Evolutionary conservation across 2,113 vertebrate species (phyloP).

Genomic region (Cyprinodon brontotheroides): DNA sequence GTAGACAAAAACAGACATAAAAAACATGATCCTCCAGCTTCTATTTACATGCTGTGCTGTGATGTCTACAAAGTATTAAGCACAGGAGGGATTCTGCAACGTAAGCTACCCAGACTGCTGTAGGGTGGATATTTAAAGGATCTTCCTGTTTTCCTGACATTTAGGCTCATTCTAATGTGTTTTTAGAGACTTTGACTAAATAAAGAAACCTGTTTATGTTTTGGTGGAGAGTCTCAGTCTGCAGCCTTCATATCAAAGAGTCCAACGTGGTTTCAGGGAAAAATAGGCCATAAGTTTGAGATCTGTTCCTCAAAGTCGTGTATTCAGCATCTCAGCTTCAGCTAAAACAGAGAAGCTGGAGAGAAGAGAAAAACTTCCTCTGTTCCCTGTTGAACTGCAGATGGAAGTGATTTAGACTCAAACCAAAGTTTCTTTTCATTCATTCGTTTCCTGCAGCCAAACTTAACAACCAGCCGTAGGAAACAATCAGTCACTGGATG

Average conservation of each 20-base stretch:
- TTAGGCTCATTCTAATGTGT: background rate
- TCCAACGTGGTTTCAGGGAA: background rate
- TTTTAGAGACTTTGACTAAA: background rate
- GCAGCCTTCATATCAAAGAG: background rate
- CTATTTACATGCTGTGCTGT: background rate
- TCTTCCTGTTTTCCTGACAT: background rate
- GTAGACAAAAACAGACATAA: slow-evolving; percentile 36
- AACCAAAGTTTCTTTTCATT: background rate
- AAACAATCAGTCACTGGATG: slow-evolving; percentile 31
- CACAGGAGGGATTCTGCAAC: background rate
- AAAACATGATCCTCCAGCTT: slow-evolving; percentile 11
- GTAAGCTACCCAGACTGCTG: background rate
- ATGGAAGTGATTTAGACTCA: slow-evolving; percentile 29
- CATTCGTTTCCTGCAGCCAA: slow-evolving; percentile 5
- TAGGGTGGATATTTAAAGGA: background rate
- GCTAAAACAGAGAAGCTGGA: background rate
- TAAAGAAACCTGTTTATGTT: background rate
- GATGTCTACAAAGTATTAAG: background rate
- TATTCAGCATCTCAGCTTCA: background rate
- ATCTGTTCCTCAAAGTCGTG: background rate
- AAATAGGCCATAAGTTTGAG: background rate
- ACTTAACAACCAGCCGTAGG: slow-evolving; percentile 22
- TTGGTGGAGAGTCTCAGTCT: background rate
- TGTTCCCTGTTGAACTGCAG: slow-evolving; percentile 6
- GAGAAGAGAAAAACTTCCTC: slow-evolving; percentile 12